A percentile compares a stretch with the other conserved stretches of the same genome.
Evolutionary conservation across 2,113 vertebrate species (phyloP).

Genomic region (Leptodactylus fuscus): DNA sequence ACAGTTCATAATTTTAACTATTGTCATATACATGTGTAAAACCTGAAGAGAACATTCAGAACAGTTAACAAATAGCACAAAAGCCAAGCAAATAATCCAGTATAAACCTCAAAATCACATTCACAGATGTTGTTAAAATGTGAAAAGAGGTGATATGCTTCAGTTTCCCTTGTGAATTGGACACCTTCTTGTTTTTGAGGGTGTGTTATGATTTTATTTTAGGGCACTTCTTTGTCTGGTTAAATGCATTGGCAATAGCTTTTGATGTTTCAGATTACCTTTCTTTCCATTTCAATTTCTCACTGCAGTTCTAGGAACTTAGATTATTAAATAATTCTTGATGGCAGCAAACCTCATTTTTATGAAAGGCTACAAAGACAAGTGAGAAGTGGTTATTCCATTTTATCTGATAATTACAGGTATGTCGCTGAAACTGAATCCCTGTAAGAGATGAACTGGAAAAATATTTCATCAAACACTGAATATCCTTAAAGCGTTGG

Average conservation of each 20-base stretch:
- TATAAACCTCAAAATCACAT: conserved; percentile 12
- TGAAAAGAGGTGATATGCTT: conserved; percentile 47
- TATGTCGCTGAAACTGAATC: neutral
- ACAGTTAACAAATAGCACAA: conserved; percentile 2
- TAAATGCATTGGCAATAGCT: conserved; percentile 26
- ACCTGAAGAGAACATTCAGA: no score
- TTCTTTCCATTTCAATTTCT: conserved; percentile 32
- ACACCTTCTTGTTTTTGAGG: conserved; percentile 23
- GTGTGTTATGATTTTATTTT: conserved; percentile 37
- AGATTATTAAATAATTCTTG: conserved; percentile 32
- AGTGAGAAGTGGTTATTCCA: neutral
- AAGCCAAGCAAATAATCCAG: conserved; percentile 63
- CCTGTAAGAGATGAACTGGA: neutral
- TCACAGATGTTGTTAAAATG: conserved; percentile 45
- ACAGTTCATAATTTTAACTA: no score
- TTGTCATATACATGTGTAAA: neutral
- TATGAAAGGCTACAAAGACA: neutral
- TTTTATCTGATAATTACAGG: neutral
- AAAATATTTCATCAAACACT: neutral
- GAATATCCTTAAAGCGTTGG: neutral
- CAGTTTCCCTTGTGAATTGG: conserved; percentile 47
- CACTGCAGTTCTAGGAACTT: conserved; percentile 49
- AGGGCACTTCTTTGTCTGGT: conserved; percentile 37
- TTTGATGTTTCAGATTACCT: conserved; percentile 29
- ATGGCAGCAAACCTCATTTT: conserved; percentile 2